phyloP scores from a whole-genome alignment of 2,888 invertebrate species.

The Aplocera efformata region DNA sequence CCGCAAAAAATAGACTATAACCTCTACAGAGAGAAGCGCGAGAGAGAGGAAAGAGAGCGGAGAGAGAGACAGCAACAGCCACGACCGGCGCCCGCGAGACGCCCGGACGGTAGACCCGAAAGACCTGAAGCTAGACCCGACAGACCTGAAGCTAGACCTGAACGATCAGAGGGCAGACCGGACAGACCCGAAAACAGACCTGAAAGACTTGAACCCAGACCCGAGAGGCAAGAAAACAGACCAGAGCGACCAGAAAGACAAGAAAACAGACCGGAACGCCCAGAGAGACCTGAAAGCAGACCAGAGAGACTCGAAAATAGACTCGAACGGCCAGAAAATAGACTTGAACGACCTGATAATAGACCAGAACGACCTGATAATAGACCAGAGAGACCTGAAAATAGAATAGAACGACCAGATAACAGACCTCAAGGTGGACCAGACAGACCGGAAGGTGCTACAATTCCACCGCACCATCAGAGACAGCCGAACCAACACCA shows the following conservation, averaged over 20 bases:
- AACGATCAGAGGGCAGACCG: no score
- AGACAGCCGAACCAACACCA: constrained; percentile 45
- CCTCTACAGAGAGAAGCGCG: constrained; percentile 83
- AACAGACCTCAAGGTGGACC: no score
- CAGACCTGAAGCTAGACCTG: neutral
- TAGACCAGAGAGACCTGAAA: constrained; percentile 27
- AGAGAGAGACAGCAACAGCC: constrained; percentile 52
- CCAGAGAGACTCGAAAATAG: constrained; percentile 25
- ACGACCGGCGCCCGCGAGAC: constrained; percentile 25
- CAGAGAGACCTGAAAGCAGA: constrained; percentile 40
- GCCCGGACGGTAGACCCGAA: constrained; percentile 40
- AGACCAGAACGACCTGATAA: constrained; percentile 38
- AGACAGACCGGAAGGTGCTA: constrained; percentile 4
- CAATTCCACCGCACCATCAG: constrained; percentile 38
- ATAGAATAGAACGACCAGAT: constrained; percentile 4
- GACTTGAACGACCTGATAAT: neutral
- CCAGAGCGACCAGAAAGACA: constrained; percentile 1
- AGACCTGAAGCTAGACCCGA: constrained; percentile 4
- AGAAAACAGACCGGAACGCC: constrained; percentile 29
- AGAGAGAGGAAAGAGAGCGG: constrained; percentile 79
- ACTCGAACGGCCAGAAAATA: constrained; percentile 1
- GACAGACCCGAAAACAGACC: no score
- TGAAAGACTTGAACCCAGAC: constrained; percentile 39
- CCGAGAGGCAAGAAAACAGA: constrained; percentile 17
- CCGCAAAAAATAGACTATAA: constrained; percentile 80